These are phyloP conservation scores for Heterodera schachtii DNA, from an alignment of 1,140 invertebrate genomes.

Conservation along the genomic window DNA sequence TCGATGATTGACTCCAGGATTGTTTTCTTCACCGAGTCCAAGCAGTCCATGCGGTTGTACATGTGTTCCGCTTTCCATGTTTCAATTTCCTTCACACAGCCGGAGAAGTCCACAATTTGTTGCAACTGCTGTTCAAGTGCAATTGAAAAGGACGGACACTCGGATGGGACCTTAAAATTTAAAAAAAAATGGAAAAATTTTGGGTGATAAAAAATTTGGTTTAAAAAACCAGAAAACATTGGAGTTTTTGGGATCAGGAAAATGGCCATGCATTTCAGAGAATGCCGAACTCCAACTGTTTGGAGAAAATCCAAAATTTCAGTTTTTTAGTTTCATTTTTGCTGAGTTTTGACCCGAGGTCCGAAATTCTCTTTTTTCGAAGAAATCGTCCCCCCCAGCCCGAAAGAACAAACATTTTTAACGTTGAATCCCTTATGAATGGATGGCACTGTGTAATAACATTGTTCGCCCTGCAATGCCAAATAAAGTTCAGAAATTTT, in stretches of 20 bases:
- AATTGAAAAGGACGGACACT: background rate
- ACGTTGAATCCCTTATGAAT: background rate
- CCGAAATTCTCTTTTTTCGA: too few relatives aligned
- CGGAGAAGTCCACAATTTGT: constrained; percentile 1
- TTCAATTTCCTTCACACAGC: constrained; percentile 15
- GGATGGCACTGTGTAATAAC: background rate
- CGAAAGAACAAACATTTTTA: background rate
- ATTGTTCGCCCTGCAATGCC: constrained; percentile 15
- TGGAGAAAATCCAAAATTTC: too few relatives aligned
- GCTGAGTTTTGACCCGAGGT: background rate
- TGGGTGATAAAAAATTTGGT: too few relatives aligned
- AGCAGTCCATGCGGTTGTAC: background rate
- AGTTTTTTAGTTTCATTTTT: background rate
- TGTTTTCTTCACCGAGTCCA: constrained; percentile 14
- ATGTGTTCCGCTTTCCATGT: background rate
- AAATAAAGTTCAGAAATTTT: constrained; percentile 23
- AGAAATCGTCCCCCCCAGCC: too few relatives aligned
- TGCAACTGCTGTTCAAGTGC: background rate
- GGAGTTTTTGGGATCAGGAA: too few relatives aligned
- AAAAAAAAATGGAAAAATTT: too few relatives aligned
- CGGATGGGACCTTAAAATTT: too few relatives aligned
- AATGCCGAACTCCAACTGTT: too few relatives aligned
- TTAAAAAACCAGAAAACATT: too few relatives aligned
- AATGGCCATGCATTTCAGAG: too few relatives aligned
- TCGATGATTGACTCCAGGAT: constrained; percentile 19